Evolutionary conservation across 35 echinoderm and acorn worm species (phyloP).

Genomic region (Chiridota heheva): DNA sequence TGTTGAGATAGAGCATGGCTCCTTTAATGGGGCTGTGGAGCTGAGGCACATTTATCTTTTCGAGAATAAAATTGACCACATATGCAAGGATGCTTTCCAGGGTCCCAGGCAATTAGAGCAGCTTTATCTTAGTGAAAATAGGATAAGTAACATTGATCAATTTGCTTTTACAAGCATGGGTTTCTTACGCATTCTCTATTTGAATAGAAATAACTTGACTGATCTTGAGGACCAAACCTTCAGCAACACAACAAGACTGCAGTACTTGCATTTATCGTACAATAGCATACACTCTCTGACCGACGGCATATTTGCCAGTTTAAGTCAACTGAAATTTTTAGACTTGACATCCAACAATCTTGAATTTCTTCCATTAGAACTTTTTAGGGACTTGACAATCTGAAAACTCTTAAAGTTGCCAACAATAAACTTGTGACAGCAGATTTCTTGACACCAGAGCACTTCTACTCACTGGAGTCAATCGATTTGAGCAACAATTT

Average conservation of each 20-base stretch:
- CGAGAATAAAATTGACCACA: constrained; percentile 25
- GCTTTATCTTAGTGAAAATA: constrained; percentile 50
- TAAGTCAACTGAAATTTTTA: background rate
- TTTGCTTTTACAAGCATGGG: constrained; percentile 29
- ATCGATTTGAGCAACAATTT: constrained; percentile 42
- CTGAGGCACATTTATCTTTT: constrained; percentile 50
- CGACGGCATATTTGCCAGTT: background rate
- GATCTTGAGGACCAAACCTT: constrained; percentile 21
- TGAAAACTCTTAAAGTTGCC: background rate
- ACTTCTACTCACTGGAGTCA: background rate
- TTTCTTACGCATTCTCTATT: constrained; percentile 20
- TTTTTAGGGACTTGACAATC: background rate
- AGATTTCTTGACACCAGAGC: background rate
- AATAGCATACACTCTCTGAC: constrained; percentile 18
- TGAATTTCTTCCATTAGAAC: too few relatives aligned
- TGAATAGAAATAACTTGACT: constrained; percentile 27
- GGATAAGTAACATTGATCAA: constrained; percentile 5
- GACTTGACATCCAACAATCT: constrained; percentile 1
- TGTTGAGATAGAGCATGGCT: background rate
- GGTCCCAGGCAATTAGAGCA: constrained; percentile 3
- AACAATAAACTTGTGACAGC: constrained; percentile 20
- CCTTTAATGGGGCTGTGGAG: constrained; percentile 4
- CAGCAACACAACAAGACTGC: constrained; percentile 5
- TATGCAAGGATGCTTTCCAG: constrained; percentile 24
- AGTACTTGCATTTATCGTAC: constrained; percentile 47